Base-by-base conservation (phyloP, 2,113 vertebrate species). In the Sorex araneus region DNA sequence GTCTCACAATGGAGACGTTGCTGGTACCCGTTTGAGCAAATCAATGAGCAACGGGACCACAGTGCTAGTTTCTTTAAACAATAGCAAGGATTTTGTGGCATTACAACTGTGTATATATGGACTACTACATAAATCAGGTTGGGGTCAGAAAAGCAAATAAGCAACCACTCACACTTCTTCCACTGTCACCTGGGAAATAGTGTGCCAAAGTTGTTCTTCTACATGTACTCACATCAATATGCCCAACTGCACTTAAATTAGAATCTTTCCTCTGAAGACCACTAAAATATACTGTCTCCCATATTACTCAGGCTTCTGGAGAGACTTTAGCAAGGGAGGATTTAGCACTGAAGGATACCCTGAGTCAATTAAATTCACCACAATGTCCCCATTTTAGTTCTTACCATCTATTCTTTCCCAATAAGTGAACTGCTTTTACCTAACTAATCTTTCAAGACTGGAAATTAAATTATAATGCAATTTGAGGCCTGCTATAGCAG, bases 391-490 rank as follows among this genome's bases (percentile, higher is more conserved):
- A 34, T 60, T 90, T n/a, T 36, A 73, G 69, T 30, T 76, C 23
- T 90, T 6, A 57, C 8, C 15, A 50, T 67, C 21, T 32, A 34
- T 16, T 70, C 40, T 66, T 84, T 47, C 30, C 54, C 3, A 50
- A 3, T 36, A 28, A 71, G 50, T 15, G 79, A 93, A 63, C 18
- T 60, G n/a, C 19, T 5, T 87, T 66, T 54, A 60, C 28, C 66
- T n/a, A 84, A 71, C 23, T 87, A 50, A 70, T 67, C 23, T n/a
- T 13, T 57, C 63, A 92, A 90, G 27, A 21, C 63, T 43, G 0
- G 18, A 23, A 90, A 69, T 87, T 87, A 77, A 81, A 88, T 73
- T 47, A 60, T 21, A 43, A 16, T 80, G 18, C 8, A 85, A 90
- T 76, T 74, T 47, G 8, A 18, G 84, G 69, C 28, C 19, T 32